These are phyloP conservation scores for Diglossa cyanea DNA, from an alignment of 2,797 vertebrate species.

Conservation along the genomic window DNA sequence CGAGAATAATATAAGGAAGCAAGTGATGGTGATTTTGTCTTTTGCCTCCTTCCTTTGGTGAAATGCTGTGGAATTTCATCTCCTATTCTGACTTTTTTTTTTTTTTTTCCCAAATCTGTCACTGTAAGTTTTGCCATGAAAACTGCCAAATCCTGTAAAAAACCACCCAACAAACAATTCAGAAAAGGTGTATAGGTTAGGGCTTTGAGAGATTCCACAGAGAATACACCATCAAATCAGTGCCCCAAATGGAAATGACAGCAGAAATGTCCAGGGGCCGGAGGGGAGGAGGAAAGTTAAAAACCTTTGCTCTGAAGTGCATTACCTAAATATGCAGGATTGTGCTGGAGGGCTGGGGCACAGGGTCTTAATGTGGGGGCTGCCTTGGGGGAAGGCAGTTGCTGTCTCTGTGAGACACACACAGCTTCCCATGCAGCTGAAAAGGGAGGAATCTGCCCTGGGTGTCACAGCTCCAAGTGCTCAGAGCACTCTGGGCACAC, in stretches of 20 bases:
- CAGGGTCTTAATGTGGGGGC: not conserved
- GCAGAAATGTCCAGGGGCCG: not conserved
- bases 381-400: not conserved
- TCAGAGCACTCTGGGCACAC: not conserved
- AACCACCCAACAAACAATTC: accelerated
- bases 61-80: not conserved
- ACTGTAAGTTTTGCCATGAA: not conserved
- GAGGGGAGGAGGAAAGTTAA: not conserved
- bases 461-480: not conserved
- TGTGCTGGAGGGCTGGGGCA: not conserved
- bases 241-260: slow-evolving; percentile 20
- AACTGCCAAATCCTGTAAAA: not conserved
- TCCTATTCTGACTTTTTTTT: not conserved
- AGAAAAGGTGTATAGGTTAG: not conserved
- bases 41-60: not conserved
- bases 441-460: not conserved
- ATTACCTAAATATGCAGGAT: slow-evolving; percentile 29
- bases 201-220: not conserved
- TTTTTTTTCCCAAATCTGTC: not conserved
- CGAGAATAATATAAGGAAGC: not conserved
- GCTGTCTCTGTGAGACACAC: not conserved
- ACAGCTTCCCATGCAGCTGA: not conserved
- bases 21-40: not conserved
- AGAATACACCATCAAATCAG: not conserved
- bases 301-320: not conserved